Evolutionary conservation across 1,140 invertebrate species (phyloP).

Genomic region (Akabosia matsudoensis): DNA sequence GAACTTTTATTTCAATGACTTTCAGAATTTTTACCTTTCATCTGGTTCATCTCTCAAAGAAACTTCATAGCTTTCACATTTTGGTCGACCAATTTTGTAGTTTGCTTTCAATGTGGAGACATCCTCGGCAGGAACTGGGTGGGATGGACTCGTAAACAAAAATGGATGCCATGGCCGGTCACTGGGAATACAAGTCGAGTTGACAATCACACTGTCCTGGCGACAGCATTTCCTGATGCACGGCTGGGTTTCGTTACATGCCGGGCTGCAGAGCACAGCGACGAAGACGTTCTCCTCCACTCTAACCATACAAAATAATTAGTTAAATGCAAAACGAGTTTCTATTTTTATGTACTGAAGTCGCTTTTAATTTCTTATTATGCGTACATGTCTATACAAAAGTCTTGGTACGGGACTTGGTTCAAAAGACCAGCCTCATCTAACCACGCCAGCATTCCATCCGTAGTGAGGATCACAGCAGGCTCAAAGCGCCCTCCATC

Average conservation of each 20-base stretch:
- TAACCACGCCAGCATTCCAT: conserved; percentile 36
- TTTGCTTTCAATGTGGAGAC: not conserved
- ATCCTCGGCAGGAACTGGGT: not conserved
- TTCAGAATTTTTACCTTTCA: conserved; percentile 22
- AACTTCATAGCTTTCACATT: conserved; percentile 29
- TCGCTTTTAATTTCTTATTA: no score
- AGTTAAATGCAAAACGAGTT: not conserved
- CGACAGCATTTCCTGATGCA: conserved; percentile 46
- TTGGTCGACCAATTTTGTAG: conserved; percentile 34
- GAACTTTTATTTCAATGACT: no score
- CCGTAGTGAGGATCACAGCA: conserved; percentile 31
- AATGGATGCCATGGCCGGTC: conserved; percentile 35
- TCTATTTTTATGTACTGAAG: no score
- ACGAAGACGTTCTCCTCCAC: conserved; percentile 37
- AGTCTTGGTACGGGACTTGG: conserved; percentile 28
- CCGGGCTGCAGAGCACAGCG: conserved; percentile 41
- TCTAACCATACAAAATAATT: conserved; percentile 27
- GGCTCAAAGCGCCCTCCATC: not conserved
- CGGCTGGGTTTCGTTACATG: conserved; percentile 36
- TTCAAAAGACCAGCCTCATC: conserved; percentile 35
- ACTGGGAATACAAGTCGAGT: conserved; percentile 29
- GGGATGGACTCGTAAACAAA: conserved; percentile 28
- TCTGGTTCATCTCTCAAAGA: conserved; percentile 21
- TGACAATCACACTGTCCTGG: conserved; percentile 31
- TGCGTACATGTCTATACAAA: conserved; percentile 46